A percentile compares a stretch with the other conserved stretches of the same genome.
Evolutionary conservation across 1,140 invertebrate species (phyloP).

Genomic region (Chymomyza costata): DNA sequence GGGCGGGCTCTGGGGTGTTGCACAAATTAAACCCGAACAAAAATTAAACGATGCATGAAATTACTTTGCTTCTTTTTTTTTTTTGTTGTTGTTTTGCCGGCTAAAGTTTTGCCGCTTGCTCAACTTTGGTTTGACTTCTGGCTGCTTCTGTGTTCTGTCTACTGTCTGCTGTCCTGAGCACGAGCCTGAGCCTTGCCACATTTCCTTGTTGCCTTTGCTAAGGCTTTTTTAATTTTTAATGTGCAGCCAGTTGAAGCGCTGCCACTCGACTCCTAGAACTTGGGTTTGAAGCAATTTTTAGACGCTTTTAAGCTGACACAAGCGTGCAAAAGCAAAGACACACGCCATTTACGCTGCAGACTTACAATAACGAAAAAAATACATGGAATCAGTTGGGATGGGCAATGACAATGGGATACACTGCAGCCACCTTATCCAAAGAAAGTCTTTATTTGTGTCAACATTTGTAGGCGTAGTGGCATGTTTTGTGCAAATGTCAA

Average conservation of each 20-base stretch:
- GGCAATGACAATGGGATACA: no score
- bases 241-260: slow-evolving; percentile 54
- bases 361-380: no score
- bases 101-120: slow-evolving; percentile 28
- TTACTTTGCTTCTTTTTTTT: slow-evolving; percentile 63
- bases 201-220: slow-evolving; percentile 13
- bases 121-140: slow-evolving; percentile 42
- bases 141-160: no score
- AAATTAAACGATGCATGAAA: slow-evolving; percentile 75
- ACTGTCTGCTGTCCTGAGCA: neutral
- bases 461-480: no score
- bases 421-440: no score
- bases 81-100: slow-evolving; percentile 25
- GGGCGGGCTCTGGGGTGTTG: slow-evolving; percentile 30
- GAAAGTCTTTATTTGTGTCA: no score
- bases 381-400: no score
- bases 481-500: no score
- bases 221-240: slow-evolving; percentile 71
- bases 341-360: slow-evolving; percentile 65
- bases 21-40: slow-evolving; percentile 74
- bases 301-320: slow-evolving; percentile 4
- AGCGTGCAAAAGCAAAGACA: slow-evolving; percentile 34
- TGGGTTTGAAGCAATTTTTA: slow-evolving; percentile 10
- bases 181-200: neutral
- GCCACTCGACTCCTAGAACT: slow-evolving; percentile 17